Base-by-base conservation (phyloP, 2,113 vertebrate species). In the Electrona antarctica region DNA sequence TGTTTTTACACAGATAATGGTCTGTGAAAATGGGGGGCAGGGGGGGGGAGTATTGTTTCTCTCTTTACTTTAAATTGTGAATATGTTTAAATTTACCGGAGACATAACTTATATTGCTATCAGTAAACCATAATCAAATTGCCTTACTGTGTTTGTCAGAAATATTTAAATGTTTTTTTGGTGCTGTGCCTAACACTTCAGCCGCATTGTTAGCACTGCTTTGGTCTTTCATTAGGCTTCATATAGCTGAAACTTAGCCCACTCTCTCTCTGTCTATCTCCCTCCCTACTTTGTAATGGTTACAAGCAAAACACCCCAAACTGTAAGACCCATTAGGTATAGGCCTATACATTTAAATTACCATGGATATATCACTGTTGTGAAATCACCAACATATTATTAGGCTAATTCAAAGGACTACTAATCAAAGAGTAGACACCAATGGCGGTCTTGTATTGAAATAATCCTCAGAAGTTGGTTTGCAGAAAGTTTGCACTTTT, bases 1-100 rank as follows among this genome's bases (percentile, higher is more conserved):
- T 90, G 92, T 93, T 93, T 92, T 92, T 91, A 92, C 90, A 92
- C 90, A 90, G 89, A 72, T 88, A 88, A 83, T 87, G 84, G 83
- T 90, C 85, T 75, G 78, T 89, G 66, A 87, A 81, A 79, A 74
- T 59, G 74, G 77, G 66, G 28, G 65, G 33, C 51, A 55, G 62
- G 69, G 76, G 60, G 75, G 75, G 78, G 71, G 61, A 50, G 52
- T 75, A 67, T 77, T 67, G 82, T 90, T 75, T 79, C 57, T 81
- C 67, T 88, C 79, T 82, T 73, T 62, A 85, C 71, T 84, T 80
- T 73, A 79, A 88, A 85, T 86, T 85, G 79, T 84, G 64, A 74
- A 83, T 79, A 78, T 45, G 73, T 77, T 73, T 14, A 81, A 76
- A 73, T 77, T 82, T 71, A 64, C 73, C 81, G 64, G 79, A 55